Evolutionary conservation across 2,888 invertebrate genomes (phyloP), one percentile per base, ranked within the genome.

Genomic region (Mimumesa dahlbomi): DNA sequence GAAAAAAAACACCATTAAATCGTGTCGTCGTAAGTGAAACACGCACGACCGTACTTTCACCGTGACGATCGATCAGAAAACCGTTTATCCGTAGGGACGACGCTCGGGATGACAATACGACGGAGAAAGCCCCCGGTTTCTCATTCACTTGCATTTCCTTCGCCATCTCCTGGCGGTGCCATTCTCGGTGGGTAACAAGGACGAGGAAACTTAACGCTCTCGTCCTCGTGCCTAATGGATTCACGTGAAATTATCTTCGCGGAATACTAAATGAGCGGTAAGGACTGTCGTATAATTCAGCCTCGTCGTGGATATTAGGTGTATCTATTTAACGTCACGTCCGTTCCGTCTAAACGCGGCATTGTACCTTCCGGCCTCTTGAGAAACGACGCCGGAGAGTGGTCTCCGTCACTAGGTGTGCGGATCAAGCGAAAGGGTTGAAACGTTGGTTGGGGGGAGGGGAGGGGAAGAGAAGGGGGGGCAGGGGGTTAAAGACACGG

Each of bases 231-330:
- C 66, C 64, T 79, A 83, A 82, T 83, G 82, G 79, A 83, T 83
- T 80, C 82, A 45, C 58, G 75, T 63, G 74, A 82, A 82, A 82
- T 82, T 80, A 83, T 82, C 79, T 82, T 79, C 71, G 75, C 70
- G 72, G 82, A 83, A 82, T 82, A 83, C 82, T 65, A 74, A 82
- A 82, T 80, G 83, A 82, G 77, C 79, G 81, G 81, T 81, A 78
- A 77, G 81, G 62, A 66, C 67, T 73, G 81, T 70, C 81, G 81
- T 81, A 81, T 82, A 81, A 81, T 77, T 81, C 81, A 81, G 78
- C 36, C 71, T 49, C 68, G 54, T 42, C 64, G 70, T 71, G 75
- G 74, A 75, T 82, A 81, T 82, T 82, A 82, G 79, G 76, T 80
- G 65, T 80, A 79, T 76, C 76, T 73, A 70, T 82, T 82, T 80